Evolutionary conservation across 2,113 vertebrate species (phyloP), one percentile per base, ranked within the genome.

Genomic region (Nematolebias whitei): DNA sequence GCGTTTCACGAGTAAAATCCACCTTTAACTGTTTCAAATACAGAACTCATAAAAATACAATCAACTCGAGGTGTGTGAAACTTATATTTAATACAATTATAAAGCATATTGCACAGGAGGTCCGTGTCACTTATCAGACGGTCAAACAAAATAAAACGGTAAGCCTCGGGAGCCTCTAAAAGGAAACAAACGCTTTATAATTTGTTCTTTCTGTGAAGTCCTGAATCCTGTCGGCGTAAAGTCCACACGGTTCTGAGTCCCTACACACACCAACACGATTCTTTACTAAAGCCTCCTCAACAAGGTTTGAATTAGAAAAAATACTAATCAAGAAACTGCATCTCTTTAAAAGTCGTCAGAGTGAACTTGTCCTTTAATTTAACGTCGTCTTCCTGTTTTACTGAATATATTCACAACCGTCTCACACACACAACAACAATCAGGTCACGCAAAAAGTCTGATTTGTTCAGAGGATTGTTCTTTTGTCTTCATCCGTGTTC

Each of bases 61-160:
- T 22, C 18, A 68, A 68, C 63, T 82, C 54, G 57, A 76, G 80
- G 41, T n/a, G 56, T 71, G 52, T 79, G 66, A 66, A 67, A 63
- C 86, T 86, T 91, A 86, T 88, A 88, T 62, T 76, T 77, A 76
- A 85, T 79, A 85, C 71, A 73, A 54, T 71, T 80, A 82, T 79
- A 84, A 83, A 92, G 78, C 68, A 89, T 91, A 90, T 89, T 89
- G 86, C 89, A 92, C 88, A 87, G 76, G 80, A 89, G 82, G 87
- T 80, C 73, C 80, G 59, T 76, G 81, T 82, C 71, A 81, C 63
- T 49, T 62, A 39, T 65, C 47, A 58, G 47, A 81, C 57, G 71
- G 72, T 63, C 40, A 65, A 66, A 71, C 60, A 56, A 74, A 68
- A 67, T 10, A 57, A 69, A 70, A 44, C 62, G 63, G 29, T 61